Percentiles rank a stretch among this genome's conserved stretches.
Evolutionary conservation across 2,888 invertebrate species (phyloP).

Genomic region (Hyles lineata): DNA sequence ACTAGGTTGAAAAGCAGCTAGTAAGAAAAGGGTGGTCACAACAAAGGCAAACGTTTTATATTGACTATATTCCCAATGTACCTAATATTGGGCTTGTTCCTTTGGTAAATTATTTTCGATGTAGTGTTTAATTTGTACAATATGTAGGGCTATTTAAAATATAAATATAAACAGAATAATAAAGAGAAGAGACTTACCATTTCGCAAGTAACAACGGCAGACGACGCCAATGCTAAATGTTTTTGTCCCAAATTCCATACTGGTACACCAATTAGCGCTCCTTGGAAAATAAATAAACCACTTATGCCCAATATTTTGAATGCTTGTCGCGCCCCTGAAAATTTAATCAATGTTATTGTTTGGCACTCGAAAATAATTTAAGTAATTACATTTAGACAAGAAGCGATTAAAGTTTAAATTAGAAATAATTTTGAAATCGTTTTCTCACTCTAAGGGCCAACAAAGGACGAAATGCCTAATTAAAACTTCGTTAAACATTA

Average conservation of each 20-base stretch:
- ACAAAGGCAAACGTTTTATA: too few relatives aligned
- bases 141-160: not conserved
- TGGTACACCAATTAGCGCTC: constrained; percentile 59
- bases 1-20: too few relatives aligned
- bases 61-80: too few relatives aligned
- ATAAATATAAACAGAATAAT: not conserved
- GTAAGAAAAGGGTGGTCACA: too few relatives aligned
- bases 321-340: constrained; percentile 56
- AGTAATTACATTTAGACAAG: constrained; percentile 37
- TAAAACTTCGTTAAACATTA: constrained; percentile 54
- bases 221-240: constrained; percentile 72
- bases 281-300: constrained; percentile 55
- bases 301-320: constrained; percentile 56
- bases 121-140: not conserved
- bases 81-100: too few relatives aligned
- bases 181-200: constrained; percentile 59
- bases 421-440: constrained; percentile 45
- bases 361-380: constrained; percentile 33
- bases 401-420: constrained; percentile 49
- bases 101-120: too few relatives aligned
- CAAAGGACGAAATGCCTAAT: constrained; percentile 50
- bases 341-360: constrained; percentile 26
- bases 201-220: constrained; percentile 70
- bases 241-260: constrained; percentile 62
- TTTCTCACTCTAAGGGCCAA: constrained; percentile 42